Evolutionary conservation across 1,140 invertebrate genomes (phyloP), one percentile per base, ranked within the genome.

Genomic region (Rhopalosiphum maidis): DNA sequence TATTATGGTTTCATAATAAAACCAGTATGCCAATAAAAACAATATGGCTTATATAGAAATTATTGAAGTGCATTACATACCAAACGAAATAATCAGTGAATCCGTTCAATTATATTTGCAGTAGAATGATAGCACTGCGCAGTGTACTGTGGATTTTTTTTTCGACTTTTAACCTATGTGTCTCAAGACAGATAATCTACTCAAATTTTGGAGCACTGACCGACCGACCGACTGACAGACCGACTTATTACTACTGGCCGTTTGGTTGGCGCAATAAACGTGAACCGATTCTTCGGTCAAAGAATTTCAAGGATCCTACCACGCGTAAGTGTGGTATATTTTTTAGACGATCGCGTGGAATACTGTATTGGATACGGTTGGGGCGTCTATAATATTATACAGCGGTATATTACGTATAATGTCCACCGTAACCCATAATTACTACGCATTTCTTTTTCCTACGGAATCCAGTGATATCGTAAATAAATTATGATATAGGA

Each of bases 331-430:
- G 25, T 91, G 18, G 30, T 55, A 8, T 30, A 30, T 68, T 92
- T 77, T 91, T 25, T n/a, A 91, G 21, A 85, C 46, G 46, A 92
- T 92, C 82, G 91, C 91, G 91, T 93, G 91, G 91, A 92, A 92
- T 92, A 92, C 46, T 22, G 91, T 92, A 92, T 92, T 92, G 91
- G 91, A 93, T 86, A 93, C 25, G 48, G 91, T 86, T 25, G 82
- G 9, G 82, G 22, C 35, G 30, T 82, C 41, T 46, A 46, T 7
- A 30, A 43, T 46, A 22, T 35, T 46, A 87, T 54, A 51, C 85
- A 7, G 41, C 85, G 41, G 43, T 48, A 87, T 46, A 46, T 15
- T 21, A 88, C 21, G n/a, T 21, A n/a, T 23, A 89, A 6, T 48
- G 83, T 83, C 60, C 11, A 11, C 46, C 77, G n/a, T 83, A 92